A percentile compares a stretch with the other conserved stretches of the same genome.
These are phyloP conservation scores for Apomyelois bistriatella DNA, from an alignment of 2,888 invertebrate genomes.

Conservation along the genomic window DNA sequence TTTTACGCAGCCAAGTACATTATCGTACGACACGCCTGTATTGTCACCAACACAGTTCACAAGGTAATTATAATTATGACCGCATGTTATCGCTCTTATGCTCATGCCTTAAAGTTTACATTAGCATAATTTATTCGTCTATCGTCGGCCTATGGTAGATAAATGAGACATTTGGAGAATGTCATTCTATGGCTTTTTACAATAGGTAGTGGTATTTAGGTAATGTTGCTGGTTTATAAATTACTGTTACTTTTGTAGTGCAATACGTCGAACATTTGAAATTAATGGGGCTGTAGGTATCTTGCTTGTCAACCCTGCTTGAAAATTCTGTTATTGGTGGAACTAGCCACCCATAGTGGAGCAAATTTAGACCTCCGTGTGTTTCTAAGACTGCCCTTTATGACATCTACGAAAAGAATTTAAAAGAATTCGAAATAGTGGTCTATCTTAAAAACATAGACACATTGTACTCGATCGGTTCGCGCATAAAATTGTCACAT, in stretches of 20 bases:
- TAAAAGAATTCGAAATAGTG: too few relatives aligned
- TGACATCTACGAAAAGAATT: too few relatives aligned
- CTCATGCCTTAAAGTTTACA: neutral
- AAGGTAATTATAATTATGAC: conserved; percentile 25
- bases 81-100: neutral
- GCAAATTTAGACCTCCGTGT: too few relatives aligned
- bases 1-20: conserved; percentile 13
- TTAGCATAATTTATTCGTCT: neutral
- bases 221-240: neutral
- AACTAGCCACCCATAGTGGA: too few relatives aligned
- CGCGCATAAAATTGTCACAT: too few relatives aligned
- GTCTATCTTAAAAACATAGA: too few relatives aligned
- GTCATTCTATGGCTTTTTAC: conserved; percentile 20
- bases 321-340: too few relatives aligned
- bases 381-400: too few relatives aligned
- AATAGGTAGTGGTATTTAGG: conserved; percentile 11
- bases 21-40: conserved; percentile 26
- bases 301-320: too few relatives aligned
- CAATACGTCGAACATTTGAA: neutral
- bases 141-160: conserved; percentile 18
- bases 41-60: conserved; percentile 26
- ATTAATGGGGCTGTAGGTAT: too few relatives aligned
- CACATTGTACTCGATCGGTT: too few relatives aligned
- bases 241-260: neutral
- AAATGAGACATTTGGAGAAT: conserved; percentile 32